Conservation (phyloP, 2,113 vertebrate species). For the Passer domesticus region DNA sequence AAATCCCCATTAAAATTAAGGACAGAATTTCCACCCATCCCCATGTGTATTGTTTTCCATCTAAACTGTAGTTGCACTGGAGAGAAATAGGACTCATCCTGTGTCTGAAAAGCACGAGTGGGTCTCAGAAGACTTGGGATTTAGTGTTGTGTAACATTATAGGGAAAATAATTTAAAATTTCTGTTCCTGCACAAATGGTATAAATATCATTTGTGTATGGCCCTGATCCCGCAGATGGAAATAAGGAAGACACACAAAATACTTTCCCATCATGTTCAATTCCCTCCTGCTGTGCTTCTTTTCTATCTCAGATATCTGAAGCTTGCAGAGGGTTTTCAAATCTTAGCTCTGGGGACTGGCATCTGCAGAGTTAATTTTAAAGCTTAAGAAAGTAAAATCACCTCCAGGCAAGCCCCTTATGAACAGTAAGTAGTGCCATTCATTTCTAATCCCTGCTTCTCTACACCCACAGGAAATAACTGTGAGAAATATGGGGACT, state of each 20-base stretch:
- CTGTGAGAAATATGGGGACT: constrained; percentile 33
- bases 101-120: neutral
- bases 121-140: neutral
- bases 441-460: constrained; percentile 65
- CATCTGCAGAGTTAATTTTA: constrained; percentile 1
- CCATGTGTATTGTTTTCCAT: neutral
- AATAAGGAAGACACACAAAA: neutral
- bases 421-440: constrained; percentile 52
- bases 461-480: constrained; percentile 70
- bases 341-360: neutral
- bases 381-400: constrained; percentile 49
- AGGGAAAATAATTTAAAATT: neutral
- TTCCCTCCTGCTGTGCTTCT: neutral
- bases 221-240: neutral
- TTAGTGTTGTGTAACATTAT: neutral
- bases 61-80: neutral
- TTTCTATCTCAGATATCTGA: neutral
- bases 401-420: constrained; percentile 47
- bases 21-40: neutral
- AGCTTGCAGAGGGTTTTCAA: neutral
- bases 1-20: constrained; percentile 54
- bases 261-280: neutral
- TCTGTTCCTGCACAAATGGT: neutral
- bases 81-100: neutral
- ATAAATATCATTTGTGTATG: neutral